These are phyloP conservation scores for Malurus elegans DNA, from an alignment of 2,113 vertebrate genomes.

Conservation along the genomic window DNA sequence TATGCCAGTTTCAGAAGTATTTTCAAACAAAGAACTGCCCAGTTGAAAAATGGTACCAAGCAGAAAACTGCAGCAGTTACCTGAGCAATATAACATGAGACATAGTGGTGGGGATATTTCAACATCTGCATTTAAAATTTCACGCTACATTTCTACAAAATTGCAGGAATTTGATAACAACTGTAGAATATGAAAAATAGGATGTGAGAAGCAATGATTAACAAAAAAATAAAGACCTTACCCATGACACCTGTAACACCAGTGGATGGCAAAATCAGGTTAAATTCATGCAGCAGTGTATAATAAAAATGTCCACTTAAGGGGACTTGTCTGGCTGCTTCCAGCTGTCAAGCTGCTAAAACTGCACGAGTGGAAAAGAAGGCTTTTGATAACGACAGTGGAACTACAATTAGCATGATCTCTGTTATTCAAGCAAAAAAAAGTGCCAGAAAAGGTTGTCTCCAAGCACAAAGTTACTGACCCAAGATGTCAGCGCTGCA, in stretches of 20 bases:
- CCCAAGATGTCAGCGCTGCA: background rate
- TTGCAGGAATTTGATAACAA: background rate
- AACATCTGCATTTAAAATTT: background rate
- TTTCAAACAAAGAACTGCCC: background rate
- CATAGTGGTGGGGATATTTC: background rate
- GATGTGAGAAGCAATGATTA: background rate
- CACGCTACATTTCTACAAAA: background rate
- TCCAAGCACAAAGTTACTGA: background rate
- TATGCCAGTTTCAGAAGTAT: background rate
- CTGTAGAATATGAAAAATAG: background rate
- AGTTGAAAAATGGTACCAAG: background rate
- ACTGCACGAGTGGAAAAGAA: background rate
- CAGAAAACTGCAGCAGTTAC: background rate
- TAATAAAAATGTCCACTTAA: background rate
- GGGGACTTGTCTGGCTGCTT: background rate
- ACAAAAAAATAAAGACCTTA: background rate
- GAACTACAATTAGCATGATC: background rate
- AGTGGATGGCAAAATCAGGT: background rate
- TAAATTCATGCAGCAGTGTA: background rate
- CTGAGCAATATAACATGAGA: background rate
- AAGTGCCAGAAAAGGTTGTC: background rate
- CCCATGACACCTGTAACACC: background rate
- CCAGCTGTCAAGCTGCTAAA: background rate
- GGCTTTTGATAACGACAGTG: background rate
- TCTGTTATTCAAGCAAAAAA: background rate